Conservation (phyloP, 2,797 vertebrate genomes). For the Chloroceryle inda region DNA sequence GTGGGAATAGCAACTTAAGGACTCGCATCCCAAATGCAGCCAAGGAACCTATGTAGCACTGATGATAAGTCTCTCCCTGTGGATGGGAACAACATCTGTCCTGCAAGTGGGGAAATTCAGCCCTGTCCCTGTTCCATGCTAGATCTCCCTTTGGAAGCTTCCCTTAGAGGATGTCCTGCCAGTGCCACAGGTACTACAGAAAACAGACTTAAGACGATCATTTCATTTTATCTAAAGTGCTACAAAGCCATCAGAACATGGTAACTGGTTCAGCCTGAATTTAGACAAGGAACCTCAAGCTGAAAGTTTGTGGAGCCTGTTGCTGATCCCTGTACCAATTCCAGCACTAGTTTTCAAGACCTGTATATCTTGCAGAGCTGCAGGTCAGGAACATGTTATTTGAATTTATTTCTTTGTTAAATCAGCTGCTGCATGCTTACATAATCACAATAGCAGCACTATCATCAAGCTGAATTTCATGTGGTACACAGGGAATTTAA, state of each 20-base stretch:
- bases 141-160: not conserved
- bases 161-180: not conserved
- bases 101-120: not conserved
- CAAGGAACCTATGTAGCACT: not conserved
- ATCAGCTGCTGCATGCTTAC: constrained; percentile 28
- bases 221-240: not conserved
- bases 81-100: not conserved
- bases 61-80: not conserved
- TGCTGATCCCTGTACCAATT: not conserved
- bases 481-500: not conserved
- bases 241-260: fast-evolving
- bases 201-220: not conserved
- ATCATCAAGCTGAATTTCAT: constrained; percentile 35
- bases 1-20: not conserved
- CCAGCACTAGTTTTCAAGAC: not conserved
- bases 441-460: constrained; percentile 16
- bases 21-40: not conserved
- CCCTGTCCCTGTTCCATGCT: not conserved
- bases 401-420: constrained; percentile 32
- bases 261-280: not conserved
- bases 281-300: not conserved
- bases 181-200: fast-evolving
- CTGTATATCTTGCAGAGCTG: not conserved
- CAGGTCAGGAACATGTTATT: not conserved
- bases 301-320: not conserved